Evolutionary conservation across 1,140 invertebrate genomes (phyloP).

Genomic region (Oreohelix idahoensis): DNA sequence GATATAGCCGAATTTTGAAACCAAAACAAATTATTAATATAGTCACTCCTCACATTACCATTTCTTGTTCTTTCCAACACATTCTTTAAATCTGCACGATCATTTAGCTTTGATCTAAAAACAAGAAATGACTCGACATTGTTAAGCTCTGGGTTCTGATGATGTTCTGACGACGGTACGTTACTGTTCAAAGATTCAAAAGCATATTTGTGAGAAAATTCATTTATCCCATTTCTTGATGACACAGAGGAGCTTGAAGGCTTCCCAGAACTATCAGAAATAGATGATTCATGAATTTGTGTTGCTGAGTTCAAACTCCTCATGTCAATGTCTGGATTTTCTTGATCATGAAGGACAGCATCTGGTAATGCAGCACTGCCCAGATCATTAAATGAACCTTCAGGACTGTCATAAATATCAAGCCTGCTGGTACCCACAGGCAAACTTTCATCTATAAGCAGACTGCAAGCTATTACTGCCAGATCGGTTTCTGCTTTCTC

Average conservation of each 20-base stretch:
- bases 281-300: neutral
- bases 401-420: neutral
- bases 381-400: neutral
- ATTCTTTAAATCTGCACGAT: neutral
- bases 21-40: neutral
- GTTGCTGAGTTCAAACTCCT: neutral
- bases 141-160: neutral
- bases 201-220: neutral
- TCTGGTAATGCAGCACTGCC: neutral
- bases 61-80: neutral
- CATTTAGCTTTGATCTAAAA: neutral
- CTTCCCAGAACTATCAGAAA: neutral
- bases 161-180: neutral
- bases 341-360: neutral
- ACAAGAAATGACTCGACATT: neutral
- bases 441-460: slow-evolving; percentile 1
- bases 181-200: neutral
- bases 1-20: neutral
- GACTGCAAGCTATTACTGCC: slow-evolving; percentile 16
- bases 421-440: neutral
- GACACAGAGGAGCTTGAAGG: neutral
- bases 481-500: neutral
- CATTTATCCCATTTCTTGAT: neutral
- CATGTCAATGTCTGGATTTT: neutral
- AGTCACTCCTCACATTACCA: neutral